phyloP scores from a whole-genome alignment of 2,888 invertebrate species.

The Spodoptera exigua region DNA sequence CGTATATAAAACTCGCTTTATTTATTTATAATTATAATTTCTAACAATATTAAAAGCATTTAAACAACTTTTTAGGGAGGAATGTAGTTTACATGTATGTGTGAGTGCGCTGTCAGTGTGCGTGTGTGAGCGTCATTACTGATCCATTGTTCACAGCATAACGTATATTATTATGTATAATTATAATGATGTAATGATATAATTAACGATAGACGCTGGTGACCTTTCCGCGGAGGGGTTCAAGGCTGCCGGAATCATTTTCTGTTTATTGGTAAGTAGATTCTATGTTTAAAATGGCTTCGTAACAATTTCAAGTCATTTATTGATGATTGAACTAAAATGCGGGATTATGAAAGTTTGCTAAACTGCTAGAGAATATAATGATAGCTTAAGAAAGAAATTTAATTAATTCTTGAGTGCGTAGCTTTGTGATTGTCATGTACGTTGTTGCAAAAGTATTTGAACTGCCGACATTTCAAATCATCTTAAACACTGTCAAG shows the following conservation, averaged over 20 bases:
- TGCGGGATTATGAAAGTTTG: too few relatives aligned
- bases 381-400: too few relatives aligned
- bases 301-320: neutral
- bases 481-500: too few relatives aligned
- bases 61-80: conserved; percentile 76
- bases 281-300: conserved; percentile 30
- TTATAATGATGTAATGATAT: conserved; percentile 53
- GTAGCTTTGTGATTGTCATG: too few relatives aligned
- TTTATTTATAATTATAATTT: conserved; percentile 72
- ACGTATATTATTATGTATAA: conserved; percentile 65
- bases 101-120: conserved; percentile 41
- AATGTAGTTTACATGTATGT: conserved; percentile 69
- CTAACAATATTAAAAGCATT: conserved; percentile 77
- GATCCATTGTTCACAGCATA: conserved; percentile 56
- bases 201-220: conserved; percentile 60
- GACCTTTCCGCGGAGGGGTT: conserved; percentile 67
- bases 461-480: too few relatives aligned
- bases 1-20: conserved; percentile 66
- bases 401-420: too few relatives aligned
- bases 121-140: conserved; percentile 54
- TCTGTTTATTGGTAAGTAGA: conserved; percentile 80
- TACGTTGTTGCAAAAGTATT: too few relatives aligned
- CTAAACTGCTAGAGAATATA: too few relatives aligned
- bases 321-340: too few relatives aligned
- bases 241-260: conserved; percentile 73